A percentile compares a stretch with the other conserved stretches of the same genome.
Conservation (phyloP, 2,113 vertebrate species). For the Pteronura brasiliensis region DNA sequence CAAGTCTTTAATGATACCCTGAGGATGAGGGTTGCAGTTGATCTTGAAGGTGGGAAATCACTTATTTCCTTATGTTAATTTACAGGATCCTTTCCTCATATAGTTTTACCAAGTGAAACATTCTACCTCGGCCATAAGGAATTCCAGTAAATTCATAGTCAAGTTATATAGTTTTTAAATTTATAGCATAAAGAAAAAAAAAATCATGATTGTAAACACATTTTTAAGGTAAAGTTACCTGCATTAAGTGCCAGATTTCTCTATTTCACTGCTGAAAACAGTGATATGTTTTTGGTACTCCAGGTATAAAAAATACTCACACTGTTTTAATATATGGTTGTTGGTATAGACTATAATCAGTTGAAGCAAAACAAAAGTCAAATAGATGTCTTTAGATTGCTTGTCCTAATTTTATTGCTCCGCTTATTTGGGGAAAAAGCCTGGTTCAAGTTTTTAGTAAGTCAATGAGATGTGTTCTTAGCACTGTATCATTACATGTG, state of each 20-base stretch:
- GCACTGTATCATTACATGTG: background rate
- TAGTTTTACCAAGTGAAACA: slow-evolving; percentile 37
- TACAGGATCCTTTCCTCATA: background rate
- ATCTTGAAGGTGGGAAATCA: slow-evolving; percentile 39
- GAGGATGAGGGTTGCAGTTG: background rate
- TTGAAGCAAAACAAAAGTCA: background rate
- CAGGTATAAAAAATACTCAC: background rate
- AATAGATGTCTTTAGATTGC: background rate
- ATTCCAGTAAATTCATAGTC: background rate
- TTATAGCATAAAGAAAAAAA: background rate
- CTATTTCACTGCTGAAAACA: background rate
- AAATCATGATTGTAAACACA: background rate
- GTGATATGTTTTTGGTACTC: background rate
- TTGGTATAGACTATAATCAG: background rate
- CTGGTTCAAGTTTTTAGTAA: background rate
- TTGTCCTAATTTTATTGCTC: background rate
- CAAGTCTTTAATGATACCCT: slow-evolving; percentile 25
- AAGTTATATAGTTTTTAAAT: background rate
- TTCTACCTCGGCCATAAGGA: background rate
- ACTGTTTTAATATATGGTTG: background rate
- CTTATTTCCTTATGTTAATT: slow-evolving; percentile 53
- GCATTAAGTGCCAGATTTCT: background rate
- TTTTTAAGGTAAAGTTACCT: slow-evolving; percentile 28
- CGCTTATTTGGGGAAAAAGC: background rate
- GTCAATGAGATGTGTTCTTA: background rate